These are phyloP conservation scores for Eidolon helvum DNA, from an alignment of 2,113 vertebrate species.

Conservation along the genomic window DNA sequence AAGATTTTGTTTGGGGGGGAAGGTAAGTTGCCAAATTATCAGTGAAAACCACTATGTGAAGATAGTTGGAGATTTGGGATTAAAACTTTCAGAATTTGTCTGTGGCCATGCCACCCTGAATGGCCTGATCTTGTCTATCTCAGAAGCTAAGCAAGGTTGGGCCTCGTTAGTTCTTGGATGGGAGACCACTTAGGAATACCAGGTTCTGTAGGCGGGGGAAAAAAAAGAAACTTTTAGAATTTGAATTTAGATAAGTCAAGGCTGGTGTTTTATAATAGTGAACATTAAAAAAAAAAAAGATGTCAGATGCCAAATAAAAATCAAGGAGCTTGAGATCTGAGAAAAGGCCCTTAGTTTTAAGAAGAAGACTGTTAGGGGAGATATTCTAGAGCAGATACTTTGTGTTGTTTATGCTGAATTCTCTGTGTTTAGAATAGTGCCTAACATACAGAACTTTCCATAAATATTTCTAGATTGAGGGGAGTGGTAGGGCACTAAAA, in stretches of 20 bases:
- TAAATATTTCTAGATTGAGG: neutral
- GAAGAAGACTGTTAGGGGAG: neutral
- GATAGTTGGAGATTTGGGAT: slow-evolving; percentile 2
- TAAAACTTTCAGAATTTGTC: neutral
- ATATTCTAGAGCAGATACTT: neutral
- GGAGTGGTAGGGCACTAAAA: neutral
- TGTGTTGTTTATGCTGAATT: neutral
- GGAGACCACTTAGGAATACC: too few relatives aligned
- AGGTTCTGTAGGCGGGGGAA: too few relatives aligned
- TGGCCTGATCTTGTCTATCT: too few relatives aligned
- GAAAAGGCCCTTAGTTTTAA: neutral
- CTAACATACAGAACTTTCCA: neutral
- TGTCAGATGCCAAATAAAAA: neutral
- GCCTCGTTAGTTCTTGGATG: too few relatives aligned
- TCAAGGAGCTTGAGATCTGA: neutral
- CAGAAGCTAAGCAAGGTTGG: too few relatives aligned
- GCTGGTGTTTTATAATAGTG: neutral
- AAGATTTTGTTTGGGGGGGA: neutral
- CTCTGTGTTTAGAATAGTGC: neutral
- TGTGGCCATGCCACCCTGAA: too few relatives aligned
- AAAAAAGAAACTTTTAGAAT: neutral
- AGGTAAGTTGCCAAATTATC: neutral
- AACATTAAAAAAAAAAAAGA: neutral
- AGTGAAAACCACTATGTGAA: neutral
- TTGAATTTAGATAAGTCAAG: neutral